A percentile compares a stretch with the other conserved stretches of the same genome.
These are phyloP conservation scores for Cheirogaleus medius DNA, from an alignment of 2,113 vertebrate genomes.

Conservation along the genomic window DNA sequence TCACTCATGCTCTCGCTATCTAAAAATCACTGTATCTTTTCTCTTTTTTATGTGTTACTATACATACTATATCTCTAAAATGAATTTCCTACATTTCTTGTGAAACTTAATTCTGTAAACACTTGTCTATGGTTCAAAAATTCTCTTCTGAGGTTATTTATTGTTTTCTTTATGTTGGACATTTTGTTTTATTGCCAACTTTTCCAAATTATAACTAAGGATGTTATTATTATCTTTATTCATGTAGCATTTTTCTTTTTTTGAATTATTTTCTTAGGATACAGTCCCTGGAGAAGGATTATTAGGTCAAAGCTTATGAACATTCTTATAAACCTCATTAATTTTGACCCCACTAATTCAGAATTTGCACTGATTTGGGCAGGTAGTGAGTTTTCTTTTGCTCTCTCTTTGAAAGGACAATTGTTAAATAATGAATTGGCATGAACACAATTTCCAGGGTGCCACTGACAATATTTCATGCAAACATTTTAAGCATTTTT, in stretches of 20 bases:
- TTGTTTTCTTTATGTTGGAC: slow-evolving; percentile 5
- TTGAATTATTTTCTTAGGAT: slow-evolving; percentile 63
- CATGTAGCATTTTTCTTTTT: slow-evolving; percentile 17
- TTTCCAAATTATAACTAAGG: not conserved
- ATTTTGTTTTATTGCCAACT: slow-evolving; percentile 24
- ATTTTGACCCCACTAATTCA: slow-evolving; percentile 65
- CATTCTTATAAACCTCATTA: slow-evolving; percentile 58
- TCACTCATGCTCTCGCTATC: not conserved
- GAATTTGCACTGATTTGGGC: slow-evolving; percentile 54
- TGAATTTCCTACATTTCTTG: not conserved
- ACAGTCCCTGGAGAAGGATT: slow-evolving; percentile 53
- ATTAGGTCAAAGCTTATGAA: slow-evolving; percentile 65
- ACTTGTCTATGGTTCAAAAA: not conserved
- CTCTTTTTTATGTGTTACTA: not conserved
- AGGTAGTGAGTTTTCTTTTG: slow-evolving; percentile 31
- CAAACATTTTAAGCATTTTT: slow-evolving; percentile 12
- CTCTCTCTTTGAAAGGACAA: slow-evolving; percentile 25
- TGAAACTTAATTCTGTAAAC: not conserved
- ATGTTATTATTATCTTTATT: not conserved
- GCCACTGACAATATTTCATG: not conserved
- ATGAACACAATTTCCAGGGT: slow-evolving; percentile 10
- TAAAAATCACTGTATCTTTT: not conserved
- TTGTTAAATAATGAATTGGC: slow-evolving; percentile 25
- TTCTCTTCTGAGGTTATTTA: not conserved
- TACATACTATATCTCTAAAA: not conserved